Base-by-base conservation (phyloP, 2,113 vertebrate species). In the Cavia porcellus region DNA sequence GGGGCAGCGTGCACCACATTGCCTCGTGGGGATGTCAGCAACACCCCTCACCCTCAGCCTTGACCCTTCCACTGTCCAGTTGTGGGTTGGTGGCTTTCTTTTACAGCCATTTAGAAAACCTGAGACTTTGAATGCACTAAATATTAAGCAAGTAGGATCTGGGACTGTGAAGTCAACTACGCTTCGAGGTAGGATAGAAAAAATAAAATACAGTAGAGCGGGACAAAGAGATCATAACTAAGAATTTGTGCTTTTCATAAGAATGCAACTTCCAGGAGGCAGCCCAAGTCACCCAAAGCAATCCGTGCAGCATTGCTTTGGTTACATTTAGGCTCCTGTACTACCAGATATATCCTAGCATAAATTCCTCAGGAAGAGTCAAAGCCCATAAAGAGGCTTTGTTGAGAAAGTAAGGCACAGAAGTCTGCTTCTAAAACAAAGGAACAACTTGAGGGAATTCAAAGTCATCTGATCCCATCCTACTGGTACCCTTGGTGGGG, bases 11-110 rank as follows among this genome's bases (percentile, higher is more conserved):
- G 42, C 0, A 2, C 42, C 42, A 19, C 50, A 0, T 35, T 6
- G 59, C 12, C 81, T 52, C 35, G 7, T 2, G 0, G 14, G 20
- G 13, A 5, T 1, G 0, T 59, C 32, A 42, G 38, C 10, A 32
- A 32, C 45, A n/a, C 45, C 89, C 38, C 52, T 22, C 42, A 5
- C 38, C n/a, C 5, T 72, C 19, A 1, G 4, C 45, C 52, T 50
- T 64, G 80, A 55, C 86, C 50, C 66, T 45, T 52, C 32, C 32
- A 28, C 12, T 0, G 4, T 32, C 42, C 32, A 35, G 64, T 61
- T 74, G 13, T 28, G 8, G n/a, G 79, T 32, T 32, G 8, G 28
- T 81, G 15, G 45, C 20, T 4, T 12, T 66, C 57, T 32, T 7
- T n/a, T 15, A 3, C 68, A 70, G 14, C 81, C 9, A 10, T n/a